Evolutionary conservation across 1,140 invertebrate species (phyloP).

Genomic region (Agrypnia vestita): DNA sequence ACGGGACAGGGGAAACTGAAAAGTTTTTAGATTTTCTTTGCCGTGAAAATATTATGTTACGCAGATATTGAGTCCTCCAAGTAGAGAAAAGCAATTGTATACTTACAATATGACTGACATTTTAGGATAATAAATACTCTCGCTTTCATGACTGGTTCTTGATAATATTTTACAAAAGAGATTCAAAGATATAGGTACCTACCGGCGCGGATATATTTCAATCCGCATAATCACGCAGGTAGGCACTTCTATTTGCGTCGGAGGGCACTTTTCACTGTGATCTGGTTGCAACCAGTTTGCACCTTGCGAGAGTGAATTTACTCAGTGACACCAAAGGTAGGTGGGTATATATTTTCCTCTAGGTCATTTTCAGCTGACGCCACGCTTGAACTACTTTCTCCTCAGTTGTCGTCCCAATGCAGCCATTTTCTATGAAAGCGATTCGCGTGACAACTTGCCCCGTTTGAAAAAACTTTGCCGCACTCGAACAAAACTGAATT

Average conservation of each 20-base stretch:
- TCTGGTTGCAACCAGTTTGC: background rate
- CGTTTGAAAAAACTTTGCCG: background rate
- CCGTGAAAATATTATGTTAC: too few species aligned
- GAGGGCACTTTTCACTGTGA: background rate
- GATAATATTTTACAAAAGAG: background rate
- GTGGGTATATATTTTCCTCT: background rate
- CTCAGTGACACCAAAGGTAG: background rate
- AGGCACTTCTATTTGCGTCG: background rate
- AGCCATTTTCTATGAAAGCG: constrained; percentile 1
- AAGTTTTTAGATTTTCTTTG: too few species aligned
- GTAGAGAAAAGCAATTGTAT: background rate
- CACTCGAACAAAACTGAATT: background rate
- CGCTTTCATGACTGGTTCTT: background rate
- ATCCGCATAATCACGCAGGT: background rate
- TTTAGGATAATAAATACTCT: background rate
- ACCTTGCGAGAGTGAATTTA: background rate
- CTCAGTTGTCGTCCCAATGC: background rate
- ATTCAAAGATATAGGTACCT: background rate
- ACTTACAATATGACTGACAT: background rate
- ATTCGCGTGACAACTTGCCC: background rate
- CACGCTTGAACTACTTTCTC: background rate
- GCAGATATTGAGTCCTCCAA: background rate
- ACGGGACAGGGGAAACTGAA: too few species aligned
- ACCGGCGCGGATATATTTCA: background rate
- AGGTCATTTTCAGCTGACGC: background rate